phyloP scores from a whole-genome alignment of 2,888 invertebrate species.

The Andrena bucephala region DNA sequence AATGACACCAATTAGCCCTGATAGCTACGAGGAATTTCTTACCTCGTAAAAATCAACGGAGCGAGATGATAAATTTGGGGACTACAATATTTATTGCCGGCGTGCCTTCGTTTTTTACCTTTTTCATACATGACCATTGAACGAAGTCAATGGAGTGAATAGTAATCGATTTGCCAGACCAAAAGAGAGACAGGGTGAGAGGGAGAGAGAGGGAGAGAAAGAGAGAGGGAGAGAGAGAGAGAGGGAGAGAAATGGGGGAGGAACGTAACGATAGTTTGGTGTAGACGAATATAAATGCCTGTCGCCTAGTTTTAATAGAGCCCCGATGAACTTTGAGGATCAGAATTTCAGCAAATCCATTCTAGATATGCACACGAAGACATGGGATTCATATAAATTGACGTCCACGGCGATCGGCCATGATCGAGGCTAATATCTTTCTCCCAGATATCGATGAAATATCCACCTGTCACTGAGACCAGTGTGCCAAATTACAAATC shows the following conservation, averaged over 20 bases:
- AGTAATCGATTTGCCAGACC: conserved; percentile 46
- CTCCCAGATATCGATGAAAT: conserved; percentile 53
- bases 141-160: conserved; percentile 51
- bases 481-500: conserved; percentile 62
- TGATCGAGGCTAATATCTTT: conserved; percentile 53
- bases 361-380: not conserved
- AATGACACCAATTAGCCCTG: conserved; percentile 21
- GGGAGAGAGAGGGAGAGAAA: not conserved
- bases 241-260: not conserved
- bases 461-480: conserved; percentile 55
- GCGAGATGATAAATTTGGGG: conserved; percentile 48
- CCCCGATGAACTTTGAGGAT: conserved; percentile 3
- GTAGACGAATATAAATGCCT: conserved; percentile 39
- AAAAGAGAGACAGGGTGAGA: conserved; percentile 6
- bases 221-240: not conserved
- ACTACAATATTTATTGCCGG: conserved; percentile 49
- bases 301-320: conserved; percentile 7
- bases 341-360: conserved; percentile 4
- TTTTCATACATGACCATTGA: conserved; percentile 49
- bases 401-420: conserved; percentile 27
- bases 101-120: conserved; percentile 27
- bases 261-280: conserved; percentile 40
- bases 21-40: conserved; percentile 12
- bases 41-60: conserved; percentile 47
- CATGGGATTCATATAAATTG: conserved; percentile 24